Base-by-base conservation (phyloP, 2,113 vertebrate species). In the Odontophorus gujanensis region DNA sequence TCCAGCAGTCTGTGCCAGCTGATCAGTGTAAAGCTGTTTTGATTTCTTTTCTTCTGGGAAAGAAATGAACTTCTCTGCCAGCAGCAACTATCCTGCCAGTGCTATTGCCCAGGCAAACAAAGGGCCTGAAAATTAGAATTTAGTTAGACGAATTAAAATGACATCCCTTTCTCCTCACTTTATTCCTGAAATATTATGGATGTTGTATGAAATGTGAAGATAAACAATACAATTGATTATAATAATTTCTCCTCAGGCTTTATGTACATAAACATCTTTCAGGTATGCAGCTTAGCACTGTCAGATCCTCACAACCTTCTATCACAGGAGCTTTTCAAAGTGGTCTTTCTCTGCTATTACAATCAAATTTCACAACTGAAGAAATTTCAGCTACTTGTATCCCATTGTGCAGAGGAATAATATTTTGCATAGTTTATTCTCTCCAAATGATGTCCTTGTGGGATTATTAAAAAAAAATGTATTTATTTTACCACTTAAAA, bases 21-120 rank as follows among this genome's bases (percentile, higher is more conserved):
- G 96, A 97, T 96, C 88, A 86, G 73, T 13, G 81, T 92, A 96
- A 90, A 94, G 90, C 92, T 89, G 93, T 83, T 95, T 77, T 85
- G 90, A 96, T 96, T 97, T 95, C 82, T 95, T 95, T 91, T 95
- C 94, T 95, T 91, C 90, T 94, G 93, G 92, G 95, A 95, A 97
- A 95, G 91, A 96, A 94, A 92, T 65, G 47, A 96, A 97, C 87
- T 86, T 73, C 79, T 93, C 73, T 93, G 83, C 79, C 93, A 95
- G 81, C 83, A 93, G 83, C 50, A 65, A 38, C 74, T 48, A 50
- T 42, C 62, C 91, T 96, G 94, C 90, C 96, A 91, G 66, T 7
- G 65, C 85, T 84, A 73, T 76, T 96, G 92, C 95, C 76, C 80
- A 94, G 91, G 73, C 91, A 91, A 53, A 89, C 83, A 95, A 94